These are phyloP conservation scores for Halictus quadricinctus DNA, from an alignment of 2,888 invertebrate genomes.

Conservation along the genomic window DNA sequence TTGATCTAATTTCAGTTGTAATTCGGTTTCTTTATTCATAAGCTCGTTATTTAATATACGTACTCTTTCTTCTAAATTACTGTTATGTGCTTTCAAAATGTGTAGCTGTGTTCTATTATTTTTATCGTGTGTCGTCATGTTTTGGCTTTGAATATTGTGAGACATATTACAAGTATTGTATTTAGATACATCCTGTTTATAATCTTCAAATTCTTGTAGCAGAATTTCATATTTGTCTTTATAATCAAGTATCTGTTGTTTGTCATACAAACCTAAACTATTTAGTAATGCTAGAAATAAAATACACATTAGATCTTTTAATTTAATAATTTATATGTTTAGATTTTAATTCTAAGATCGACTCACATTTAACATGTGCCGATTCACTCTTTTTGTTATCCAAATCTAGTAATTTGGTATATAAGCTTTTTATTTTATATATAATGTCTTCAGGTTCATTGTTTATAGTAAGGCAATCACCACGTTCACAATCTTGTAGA, in stretches of 20 bases:
- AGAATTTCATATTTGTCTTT: constrained; percentile 86
- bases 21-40: constrained; percentile 86
- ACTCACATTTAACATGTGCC: constrained; percentile 81
- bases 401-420: constrained; percentile 79
- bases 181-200: constrained; percentile 83
- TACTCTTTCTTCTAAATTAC: constrained; percentile 87
- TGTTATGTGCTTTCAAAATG: constrained; percentile 85
- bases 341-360: neutral
- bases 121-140: constrained; percentile 62
- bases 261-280: constrained; percentile 73
- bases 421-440: constrained; percentile 82
- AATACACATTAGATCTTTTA: constrained; percentile 1
- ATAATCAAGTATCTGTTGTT: constrained; percentile 82
- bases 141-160: constrained; percentile 60
- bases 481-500: constrained; percentile 73
- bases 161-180: constrained; percentile 48
- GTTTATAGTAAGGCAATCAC: constrained; percentile 62
- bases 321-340: constrained; percentile 7
- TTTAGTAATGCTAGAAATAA: constrained; percentile 81
- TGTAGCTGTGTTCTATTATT: constrained; percentile 78
- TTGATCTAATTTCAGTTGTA: constrained; percentile 85
- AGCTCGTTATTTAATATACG: constrained; percentile 86
- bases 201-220: constrained; percentile 87
- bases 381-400: constrained; percentile 82
- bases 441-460: constrained; percentile 78